These are phyloP conservation scores for Folsomia manolachei DNA, from an alignment of 2,888 invertebrate genomes.

Conservation along the genomic window DNA sequence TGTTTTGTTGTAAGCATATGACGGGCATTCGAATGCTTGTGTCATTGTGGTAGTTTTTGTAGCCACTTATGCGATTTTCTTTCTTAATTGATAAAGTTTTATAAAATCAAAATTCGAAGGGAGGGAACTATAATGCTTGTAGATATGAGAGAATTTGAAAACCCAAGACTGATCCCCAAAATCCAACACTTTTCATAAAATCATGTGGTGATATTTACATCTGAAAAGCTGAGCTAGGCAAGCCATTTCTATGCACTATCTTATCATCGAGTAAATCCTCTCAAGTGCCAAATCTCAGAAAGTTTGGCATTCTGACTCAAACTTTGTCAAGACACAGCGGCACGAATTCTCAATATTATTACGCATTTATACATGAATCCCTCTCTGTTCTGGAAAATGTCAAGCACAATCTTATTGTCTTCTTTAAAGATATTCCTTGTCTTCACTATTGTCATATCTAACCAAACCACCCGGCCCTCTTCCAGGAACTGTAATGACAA, in stretches of 20 bases:
- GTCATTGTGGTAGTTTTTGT: too few relatives aligned
- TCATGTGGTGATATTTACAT: background rate
- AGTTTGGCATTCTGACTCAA: background rate
- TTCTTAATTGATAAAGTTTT: too few relatives aligned
- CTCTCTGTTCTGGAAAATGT: background rate
- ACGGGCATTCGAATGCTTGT: too few relatives aligned
- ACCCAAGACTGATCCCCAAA: background rate
- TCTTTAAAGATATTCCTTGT: too few relatives aligned
- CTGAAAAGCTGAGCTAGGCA: background rate
- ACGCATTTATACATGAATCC: background rate
- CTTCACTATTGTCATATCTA: background rate
- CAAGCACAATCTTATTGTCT: background rate
- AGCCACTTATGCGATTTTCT: too few relatives aligned
- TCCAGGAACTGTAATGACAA: background rate
- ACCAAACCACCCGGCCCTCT: too few relatives aligned
- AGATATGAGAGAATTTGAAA: background rate
- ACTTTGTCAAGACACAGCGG: background rate
- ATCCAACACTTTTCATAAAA: background rate
- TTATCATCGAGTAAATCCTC: background rate
- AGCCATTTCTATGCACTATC: background rate
- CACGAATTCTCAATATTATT: background rate
- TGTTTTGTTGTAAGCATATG: too few relatives aligned
- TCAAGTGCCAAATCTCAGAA: background rate
- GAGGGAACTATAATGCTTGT: background rate
- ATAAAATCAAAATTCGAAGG: too few relatives aligned